phyloP scores from a whole-genome alignment of 2,888 invertebrate species.

The Lasioglossum pauxillum region DNA sequence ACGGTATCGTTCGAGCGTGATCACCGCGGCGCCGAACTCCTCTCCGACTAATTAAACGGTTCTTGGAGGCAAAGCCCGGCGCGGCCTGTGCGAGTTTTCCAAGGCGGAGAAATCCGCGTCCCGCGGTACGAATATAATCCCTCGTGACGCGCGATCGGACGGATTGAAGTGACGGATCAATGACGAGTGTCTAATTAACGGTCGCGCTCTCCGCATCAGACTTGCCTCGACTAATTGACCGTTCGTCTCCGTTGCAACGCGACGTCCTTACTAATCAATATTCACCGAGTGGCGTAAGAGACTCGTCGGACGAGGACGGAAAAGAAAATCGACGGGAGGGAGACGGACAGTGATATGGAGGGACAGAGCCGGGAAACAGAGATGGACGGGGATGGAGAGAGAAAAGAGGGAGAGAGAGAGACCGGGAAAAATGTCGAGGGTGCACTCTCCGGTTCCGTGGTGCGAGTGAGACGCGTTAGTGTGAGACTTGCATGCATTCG shows the following conservation, averaged over 20 bases:
- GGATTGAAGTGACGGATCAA: constrained; percentile 67
- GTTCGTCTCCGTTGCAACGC: constrained; percentile 69
- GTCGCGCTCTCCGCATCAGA: constrained; percentile 53
- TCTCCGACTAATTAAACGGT: constrained; percentile 43
- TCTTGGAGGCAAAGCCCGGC: constrained; percentile 12
- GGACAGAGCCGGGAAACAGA: background rate
- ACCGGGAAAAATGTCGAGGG: constrained; percentile 72
- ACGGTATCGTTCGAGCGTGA: background rate
- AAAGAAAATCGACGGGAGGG: constrained; percentile 46
- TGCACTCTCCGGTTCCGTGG: constrained; percentile 53
- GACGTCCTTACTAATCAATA: constrained; percentile 76
- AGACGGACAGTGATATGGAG: constrained; percentile 11
- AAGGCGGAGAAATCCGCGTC: constrained; percentile 18
- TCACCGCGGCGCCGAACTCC: constrained; percentile 1
- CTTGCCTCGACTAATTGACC: constrained; percentile 71
- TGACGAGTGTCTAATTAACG: constrained; percentile 72
- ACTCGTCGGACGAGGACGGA: constrained; percentile 55
- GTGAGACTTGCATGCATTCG: constrained; percentile 10
- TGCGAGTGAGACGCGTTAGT: constrained; percentile 44
- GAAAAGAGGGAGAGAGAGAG: constrained; percentile 23
- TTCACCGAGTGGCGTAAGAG: constrained; percentile 70
- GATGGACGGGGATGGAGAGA: constrained; percentile 7
- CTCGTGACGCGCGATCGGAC: constrained; percentile 56
- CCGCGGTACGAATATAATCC: constrained; percentile 39
- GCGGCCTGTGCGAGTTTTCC: background rate